These are phyloP conservation scores for Plutomurus gul DNA, from an alignment of 1,140 invertebrate genomes.

Conservation along the genomic window DNA sequence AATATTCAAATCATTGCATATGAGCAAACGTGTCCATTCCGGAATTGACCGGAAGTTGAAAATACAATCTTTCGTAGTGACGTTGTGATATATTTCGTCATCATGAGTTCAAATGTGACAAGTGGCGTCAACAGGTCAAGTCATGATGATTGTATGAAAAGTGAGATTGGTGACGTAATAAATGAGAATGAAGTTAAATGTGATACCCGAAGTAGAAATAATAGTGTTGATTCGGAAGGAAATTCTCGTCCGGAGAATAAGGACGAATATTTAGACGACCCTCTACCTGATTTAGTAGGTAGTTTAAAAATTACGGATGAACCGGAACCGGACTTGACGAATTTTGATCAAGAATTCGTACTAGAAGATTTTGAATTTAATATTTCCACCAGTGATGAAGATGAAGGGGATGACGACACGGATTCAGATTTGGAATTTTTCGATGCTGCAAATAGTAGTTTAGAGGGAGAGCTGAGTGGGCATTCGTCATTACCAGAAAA, in stretches of 20 bases:
- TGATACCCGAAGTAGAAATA: neutral
- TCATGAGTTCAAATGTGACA: too few relatives aligned
- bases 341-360: constrained; percentile 48
- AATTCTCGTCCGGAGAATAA: constrained; percentile 32
- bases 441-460: constrained; percentile 40
- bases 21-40: too few relatives aligned
- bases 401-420: constrained; percentile 33
- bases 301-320: constrained; percentile 46
- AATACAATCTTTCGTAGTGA: too few relatives aligned
- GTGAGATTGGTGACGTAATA: too few relatives aligned
- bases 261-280: constrained; percentile 54
- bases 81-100: too few relatives aligned
- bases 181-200: constrained; percentile 14
- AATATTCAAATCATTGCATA: too few relatives aligned
- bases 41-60: too few relatives aligned
- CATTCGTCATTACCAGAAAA: constrained; percentile 36
- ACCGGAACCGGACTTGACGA: constrained; percentile 49
- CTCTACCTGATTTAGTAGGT: constrained; percentile 52
- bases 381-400: constrained; percentile 46
- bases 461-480: neutral
- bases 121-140: too few relatives aligned
- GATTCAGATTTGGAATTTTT: constrained; percentile 53
- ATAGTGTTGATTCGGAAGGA: neutral
- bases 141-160: too few relatives aligned
- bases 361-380: constrained; percentile 53